Base-by-base conservation (phyloP, 1,140 invertebrate species). In the Conopomorpha cramerella region DNA sequence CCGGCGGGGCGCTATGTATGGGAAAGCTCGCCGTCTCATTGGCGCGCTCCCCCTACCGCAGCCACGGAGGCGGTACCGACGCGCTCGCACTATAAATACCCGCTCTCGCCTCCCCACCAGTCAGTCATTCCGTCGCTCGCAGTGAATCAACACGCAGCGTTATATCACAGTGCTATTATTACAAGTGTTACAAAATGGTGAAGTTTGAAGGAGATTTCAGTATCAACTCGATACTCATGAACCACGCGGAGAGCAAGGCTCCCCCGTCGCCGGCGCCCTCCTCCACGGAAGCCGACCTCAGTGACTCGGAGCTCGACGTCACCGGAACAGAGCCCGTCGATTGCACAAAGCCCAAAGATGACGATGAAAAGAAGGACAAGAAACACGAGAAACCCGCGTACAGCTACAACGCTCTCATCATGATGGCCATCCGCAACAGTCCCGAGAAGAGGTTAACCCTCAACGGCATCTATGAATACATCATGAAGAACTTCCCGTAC, bases 391-490 rank as follows among this genome's bases (percentile, higher is more conserved):
- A 98, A 55, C 97, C 97, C 0, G 92, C 95, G 0, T 99, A 95
- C 78, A 97, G 93, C 57, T 99, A 99, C 81, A 99, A 99, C 77
- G 96, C 97, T 0, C 83, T 99, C 3, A 99, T 99, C 51, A 99
- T 99, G 95, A 99, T 99, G 96, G 97, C 97, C 15, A 99, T 99
- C 29, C 79, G 94, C 7, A 90, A 94, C 49, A 96, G 93, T 57
- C 89, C 90, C 0, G 93, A 98, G 55, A 98, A 98, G 61, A 79
- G 95, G 3, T 82, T 99, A 2, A 99, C 97, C 0, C 79, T 99
- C 1, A 99, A 98, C 68, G 97, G 96, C 8, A 99, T 99, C 57
- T 99, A 99, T 78, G 97, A 99, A 63, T 99, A 96, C 78, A 99
- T 99, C 50, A 98, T 98, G 93, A 89, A 89, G 35, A 95, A 98